Evolutionary conservation across 2,888 invertebrate genomes (phyloP).

Genomic region (Cataglyphis cursor): DNA sequence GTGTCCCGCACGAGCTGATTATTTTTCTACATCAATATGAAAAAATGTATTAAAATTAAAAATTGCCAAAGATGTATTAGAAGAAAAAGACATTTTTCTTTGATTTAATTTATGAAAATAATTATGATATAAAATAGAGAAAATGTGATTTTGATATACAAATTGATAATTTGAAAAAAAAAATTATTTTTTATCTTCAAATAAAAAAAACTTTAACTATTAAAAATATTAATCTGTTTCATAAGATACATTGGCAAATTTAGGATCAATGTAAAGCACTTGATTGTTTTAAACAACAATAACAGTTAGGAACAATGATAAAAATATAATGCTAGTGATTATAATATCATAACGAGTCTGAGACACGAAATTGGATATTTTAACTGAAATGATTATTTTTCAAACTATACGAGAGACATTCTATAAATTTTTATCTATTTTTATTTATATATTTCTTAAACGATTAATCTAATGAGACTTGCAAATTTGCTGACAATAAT

Average conservation of each 20-base stretch:
- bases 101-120: not conserved
- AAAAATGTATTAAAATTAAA: not conserved
- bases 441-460: not conserved
- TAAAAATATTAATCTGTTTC: constrained; percentile 13
- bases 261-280: not conserved
- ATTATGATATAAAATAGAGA: not conserved
- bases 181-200: not conserved
- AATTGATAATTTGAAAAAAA: not conserved
- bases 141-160: not conserved
- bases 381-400: not conserved
- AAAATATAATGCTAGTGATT: not conserved
- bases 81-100: not conserved
- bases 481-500: not conserved
- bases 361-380: not conserved
- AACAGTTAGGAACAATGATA: not conserved
- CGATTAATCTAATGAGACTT: not conserved
- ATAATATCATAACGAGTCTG: not conserved
- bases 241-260: not conserved
- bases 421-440: not conserved
- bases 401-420: not conserved
- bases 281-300: not conserved
- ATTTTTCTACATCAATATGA: not conserved
- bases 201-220: not conserved
- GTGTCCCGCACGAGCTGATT: not conserved
- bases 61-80: not conserved